Conservation (phyloP, 2,113 vertebrate genomes). For the Salvelinus namaycush region DNA sequence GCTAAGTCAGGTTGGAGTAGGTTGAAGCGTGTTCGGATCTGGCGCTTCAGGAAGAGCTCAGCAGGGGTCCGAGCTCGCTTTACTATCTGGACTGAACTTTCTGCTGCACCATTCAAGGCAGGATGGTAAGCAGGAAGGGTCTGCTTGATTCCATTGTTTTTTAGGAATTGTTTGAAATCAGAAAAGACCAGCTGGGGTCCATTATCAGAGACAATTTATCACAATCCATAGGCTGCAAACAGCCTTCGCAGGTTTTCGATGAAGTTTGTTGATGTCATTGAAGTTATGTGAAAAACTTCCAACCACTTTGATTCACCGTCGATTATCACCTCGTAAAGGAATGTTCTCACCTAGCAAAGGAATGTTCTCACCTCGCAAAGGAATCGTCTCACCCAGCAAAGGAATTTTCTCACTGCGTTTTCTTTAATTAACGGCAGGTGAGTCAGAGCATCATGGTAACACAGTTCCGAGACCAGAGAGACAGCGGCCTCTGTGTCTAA, state of each 20-base stretch:
- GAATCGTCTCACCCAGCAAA: too few relatives aligned
- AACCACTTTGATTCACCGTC: not conserved
- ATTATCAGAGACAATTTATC: conserved; percentile 14
- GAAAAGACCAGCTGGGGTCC: not conserved
- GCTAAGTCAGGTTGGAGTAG: not conserved
- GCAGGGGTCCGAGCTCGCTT: not conserved
- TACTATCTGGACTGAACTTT: not conserved
- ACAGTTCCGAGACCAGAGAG: too few relatives aligned
- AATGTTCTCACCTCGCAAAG: too few relatives aligned
- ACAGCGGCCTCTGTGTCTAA: too few relatives aligned
- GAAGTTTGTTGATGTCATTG: not conserved
- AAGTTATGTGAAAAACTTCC: not conserved
- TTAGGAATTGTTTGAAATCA: not conserved
- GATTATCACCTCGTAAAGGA: not conserved
- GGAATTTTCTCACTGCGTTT: too few relatives aligned
- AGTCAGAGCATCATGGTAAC: too few relatives aligned
- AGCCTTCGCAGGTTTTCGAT: not conserved
- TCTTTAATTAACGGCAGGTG: too few relatives aligned
- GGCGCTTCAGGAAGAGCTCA: not conserved
- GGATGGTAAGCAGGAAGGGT: not conserved
- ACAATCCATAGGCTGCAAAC: conserved; percentile 8
- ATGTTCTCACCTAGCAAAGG: too few relatives aligned
- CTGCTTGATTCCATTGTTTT: not conserved
- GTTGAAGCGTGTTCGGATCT: not conserved
- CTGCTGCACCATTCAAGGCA: not conserved